Evolutionary conservation across 2,797 vertebrate genomes (phyloP).

Genomic region (Hypotaenidia okinawae): DNA sequence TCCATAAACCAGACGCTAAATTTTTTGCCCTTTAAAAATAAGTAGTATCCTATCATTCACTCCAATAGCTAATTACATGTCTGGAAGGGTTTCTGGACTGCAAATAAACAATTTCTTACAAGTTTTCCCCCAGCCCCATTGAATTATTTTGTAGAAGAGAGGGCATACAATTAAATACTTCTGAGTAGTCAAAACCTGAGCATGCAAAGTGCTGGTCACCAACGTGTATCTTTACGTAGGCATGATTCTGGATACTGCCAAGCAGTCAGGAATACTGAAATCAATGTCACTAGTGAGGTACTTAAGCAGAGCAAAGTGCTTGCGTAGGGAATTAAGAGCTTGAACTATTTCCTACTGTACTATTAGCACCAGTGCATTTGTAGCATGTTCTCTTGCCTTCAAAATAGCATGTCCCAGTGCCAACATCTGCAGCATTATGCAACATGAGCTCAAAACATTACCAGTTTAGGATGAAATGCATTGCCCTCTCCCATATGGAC

Average conservation of each 20-base stretch:
- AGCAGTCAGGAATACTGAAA: background rate
- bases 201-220: background rate
- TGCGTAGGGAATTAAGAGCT: background rate
- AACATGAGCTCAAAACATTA: conserved; percentile 9
- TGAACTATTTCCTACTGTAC: background rate
- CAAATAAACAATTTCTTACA: background rate
- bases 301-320: background rate
- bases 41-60: background rate
- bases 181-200: background rate
- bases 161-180: background rate
- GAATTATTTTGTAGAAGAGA: background rate
- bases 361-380: background rate
- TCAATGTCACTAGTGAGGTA: background rate
- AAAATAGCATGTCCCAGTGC: background rate
- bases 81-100: background rate
- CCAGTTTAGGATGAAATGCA: background rate
- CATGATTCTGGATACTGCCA: background rate
- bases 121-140: background rate
- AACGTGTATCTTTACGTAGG: fast-evolving
- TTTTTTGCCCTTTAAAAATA: background rate
- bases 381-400: background rate
- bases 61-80: background rate
- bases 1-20: background rate
- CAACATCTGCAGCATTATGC: background rate
- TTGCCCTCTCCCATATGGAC: background rate